Conservation (phyloP, 2,113 vertebrate species). For the Thalassarche chlororhynchos region DNA sequence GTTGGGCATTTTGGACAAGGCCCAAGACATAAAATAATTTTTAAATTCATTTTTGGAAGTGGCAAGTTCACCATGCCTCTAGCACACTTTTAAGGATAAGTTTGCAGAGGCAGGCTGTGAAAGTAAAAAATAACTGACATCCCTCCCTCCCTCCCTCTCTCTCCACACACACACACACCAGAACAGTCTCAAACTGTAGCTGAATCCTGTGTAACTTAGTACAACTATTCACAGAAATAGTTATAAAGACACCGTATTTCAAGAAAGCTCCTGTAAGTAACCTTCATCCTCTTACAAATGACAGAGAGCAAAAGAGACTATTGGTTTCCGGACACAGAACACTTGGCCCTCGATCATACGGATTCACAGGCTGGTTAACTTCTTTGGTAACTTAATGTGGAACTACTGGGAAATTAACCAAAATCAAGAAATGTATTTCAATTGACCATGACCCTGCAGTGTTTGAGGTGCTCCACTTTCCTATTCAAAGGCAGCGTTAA, state of each 20-base stretch:
- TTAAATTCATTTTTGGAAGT: background rate
- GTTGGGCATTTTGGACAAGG: background rate
- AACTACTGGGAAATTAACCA: background rate
- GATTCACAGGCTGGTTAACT: background rate
- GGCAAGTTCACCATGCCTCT: background rate
- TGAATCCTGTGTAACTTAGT: background rate
- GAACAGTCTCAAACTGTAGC: background rate
- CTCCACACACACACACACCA: too few relatives aligned
- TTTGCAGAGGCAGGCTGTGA: background rate
- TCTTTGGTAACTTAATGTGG: background rate
- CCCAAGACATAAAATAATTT: background rate
- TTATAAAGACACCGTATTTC: background rate
- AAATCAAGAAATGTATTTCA: background rate
- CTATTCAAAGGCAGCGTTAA: background rate
- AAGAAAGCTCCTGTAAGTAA: background rate
- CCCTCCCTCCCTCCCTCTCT: too few relatives aligned
- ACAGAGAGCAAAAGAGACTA: background rate
- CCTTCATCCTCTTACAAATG: background rate
- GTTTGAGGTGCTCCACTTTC: background rate
- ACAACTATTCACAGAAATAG: background rate
- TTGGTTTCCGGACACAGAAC: background rate
- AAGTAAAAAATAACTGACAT: background rate
- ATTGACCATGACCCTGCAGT: rapidly evolving
- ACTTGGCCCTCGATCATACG: background rate
- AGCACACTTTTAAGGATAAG: background rate